Percentiles rank a stretch among this genome's conserved stretches.
Conservation (phyloP, 2,888 invertebrate species). For the Diarsia mendica region DNA sequence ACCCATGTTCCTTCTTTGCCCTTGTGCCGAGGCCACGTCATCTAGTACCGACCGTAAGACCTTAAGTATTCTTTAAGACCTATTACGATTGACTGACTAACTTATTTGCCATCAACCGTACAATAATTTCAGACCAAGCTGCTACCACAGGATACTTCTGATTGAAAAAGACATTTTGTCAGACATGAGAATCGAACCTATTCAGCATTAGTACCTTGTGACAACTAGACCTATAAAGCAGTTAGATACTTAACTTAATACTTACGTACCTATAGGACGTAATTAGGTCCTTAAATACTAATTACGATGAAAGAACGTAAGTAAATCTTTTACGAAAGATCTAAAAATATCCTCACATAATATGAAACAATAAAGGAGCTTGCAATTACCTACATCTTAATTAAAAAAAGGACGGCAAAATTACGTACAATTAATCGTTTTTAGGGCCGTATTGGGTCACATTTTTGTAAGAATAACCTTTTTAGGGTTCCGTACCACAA, state of each 20-base stretch:
- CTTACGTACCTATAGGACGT: too few species aligned
- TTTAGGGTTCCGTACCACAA: too few species aligned
- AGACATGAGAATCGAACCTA: too few species aligned
- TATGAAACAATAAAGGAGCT: conserved; percentile 30
- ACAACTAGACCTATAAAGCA: neutral
- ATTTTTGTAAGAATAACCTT: neutral
- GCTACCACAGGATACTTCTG: too few species aligned
- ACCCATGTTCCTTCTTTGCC: too few species aligned
- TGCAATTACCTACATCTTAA: conserved; percentile 38
- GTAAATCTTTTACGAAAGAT: neutral
- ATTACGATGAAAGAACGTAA: neutral
- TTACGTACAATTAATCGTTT: conserved; percentile 44
- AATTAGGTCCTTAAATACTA: neutral
- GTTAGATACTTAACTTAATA: neutral
- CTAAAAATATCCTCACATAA: conserved; percentile 15
- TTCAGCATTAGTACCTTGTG: neutral
- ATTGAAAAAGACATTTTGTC: too few species aligned
- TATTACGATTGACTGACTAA: too few species aligned
- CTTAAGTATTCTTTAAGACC: too few species aligned
- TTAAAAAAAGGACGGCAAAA: conserved; percentile 51
- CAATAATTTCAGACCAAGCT: too few species aligned
- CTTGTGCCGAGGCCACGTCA: too few species aligned
- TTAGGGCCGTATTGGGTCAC: conserved; percentile 13
- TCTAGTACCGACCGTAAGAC: too few species aligned
- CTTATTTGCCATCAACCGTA: too few species aligned